phyloP scores from a whole-genome alignment of 2,888 invertebrate genomes.

The Lycocerus yunnanus region DNA sequence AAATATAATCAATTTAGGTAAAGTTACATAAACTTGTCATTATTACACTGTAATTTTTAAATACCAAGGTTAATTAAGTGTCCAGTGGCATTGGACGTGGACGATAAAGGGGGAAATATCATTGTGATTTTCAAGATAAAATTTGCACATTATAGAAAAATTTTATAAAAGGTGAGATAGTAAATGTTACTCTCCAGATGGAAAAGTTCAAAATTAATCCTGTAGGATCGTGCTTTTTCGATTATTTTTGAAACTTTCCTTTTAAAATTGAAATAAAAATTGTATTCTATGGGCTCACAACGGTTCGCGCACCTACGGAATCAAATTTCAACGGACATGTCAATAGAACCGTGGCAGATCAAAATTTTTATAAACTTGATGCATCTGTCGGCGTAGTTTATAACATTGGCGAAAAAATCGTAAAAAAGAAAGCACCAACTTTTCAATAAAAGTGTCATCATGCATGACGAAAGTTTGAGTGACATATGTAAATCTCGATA shows the following conservation, averaged over 20 bases:
- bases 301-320: background rate
- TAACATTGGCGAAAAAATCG: background rate
- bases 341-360: background rate
- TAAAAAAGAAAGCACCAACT: background rate
- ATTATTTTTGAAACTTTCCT: too few species aligned
- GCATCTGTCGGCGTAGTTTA: background rate
- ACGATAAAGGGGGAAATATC: background rate
- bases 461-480: slow-evolving; percentile 20
- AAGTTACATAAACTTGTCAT: background rate
- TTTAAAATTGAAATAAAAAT: too few species aligned
- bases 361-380: background rate
- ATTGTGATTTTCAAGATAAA: background rate
- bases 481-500: slow-evolving; percentile 18
- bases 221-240: too few species aligned
- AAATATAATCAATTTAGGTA: background rate
- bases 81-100: background rate
- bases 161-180: too few species aligned
- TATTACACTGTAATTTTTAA: background rate
- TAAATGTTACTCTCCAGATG: too few species aligned
- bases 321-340: background rate
- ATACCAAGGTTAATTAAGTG: background rate
- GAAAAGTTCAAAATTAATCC: too few species aligned
- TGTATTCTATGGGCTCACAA: background rate
- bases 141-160: background rate
- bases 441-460: slow-evolving; percentile 10